Evolutionary conservation across 2,797 vertebrate genomes (phyloP).

Genomic region (Muraenolepis orangiensis): DNA sequence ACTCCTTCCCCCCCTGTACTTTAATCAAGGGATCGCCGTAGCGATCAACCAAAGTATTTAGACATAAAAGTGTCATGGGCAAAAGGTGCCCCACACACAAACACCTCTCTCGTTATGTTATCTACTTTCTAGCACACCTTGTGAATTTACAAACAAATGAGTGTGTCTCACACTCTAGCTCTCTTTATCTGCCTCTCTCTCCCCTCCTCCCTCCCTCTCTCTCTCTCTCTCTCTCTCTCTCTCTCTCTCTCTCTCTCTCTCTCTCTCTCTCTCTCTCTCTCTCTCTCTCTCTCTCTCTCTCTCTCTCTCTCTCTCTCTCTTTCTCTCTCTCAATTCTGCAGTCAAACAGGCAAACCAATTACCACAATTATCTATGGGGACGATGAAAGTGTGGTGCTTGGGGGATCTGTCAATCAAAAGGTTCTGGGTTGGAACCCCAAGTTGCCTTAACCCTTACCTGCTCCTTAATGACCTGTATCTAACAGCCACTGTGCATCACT

Average conservation of each 20-base stretch:
- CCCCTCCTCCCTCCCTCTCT: too few species aligned
- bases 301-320: too few species aligned
- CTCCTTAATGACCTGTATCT: too few species aligned
- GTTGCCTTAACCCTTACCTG: background rate
- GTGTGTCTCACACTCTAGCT: too few species aligned
- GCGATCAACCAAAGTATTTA: slow-evolving; percentile 55
- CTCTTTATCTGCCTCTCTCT: too few species aligned
- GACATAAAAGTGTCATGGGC: slow-evolving; percentile 45
- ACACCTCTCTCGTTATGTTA: slow-evolving; percentile 24
- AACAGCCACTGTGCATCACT: background rate
- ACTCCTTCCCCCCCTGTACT: slow-evolving; percentile 41
- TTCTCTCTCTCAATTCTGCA: background rate
- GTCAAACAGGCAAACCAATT: background rate
- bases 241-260: background rate
- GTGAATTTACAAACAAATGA: background rate
- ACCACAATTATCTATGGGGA: background rate
- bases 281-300: too few species aligned
- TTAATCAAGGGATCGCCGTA: slow-evolving; percentile 66
- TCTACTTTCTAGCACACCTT: slow-evolving; percentile 4
- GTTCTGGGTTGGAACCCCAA: background rate
- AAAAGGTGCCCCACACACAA: slow-evolving; percentile 27
- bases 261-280: too few species aligned
- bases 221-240: background rate
- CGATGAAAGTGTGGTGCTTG: background rate
- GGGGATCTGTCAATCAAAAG: background rate